Evolutionary conservation across 2,113 vertebrate species (phyloP), one percentile per base, ranked within the genome.

Genomic region (Onychostruthus taczanowskii): DNA sequence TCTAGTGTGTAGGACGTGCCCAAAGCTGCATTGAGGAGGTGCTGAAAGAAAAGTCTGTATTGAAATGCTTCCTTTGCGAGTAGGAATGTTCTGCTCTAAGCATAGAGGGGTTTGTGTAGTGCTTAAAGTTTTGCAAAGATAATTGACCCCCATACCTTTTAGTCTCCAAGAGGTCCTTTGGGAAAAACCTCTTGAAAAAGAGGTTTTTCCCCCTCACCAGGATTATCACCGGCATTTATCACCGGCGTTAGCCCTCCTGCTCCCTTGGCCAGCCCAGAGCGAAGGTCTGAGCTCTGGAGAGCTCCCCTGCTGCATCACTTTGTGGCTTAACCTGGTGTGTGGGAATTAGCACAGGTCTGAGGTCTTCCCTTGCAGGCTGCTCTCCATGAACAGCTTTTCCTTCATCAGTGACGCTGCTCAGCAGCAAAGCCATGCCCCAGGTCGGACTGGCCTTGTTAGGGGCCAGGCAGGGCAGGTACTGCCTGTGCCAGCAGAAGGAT

Each of bases 381-480:
- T 49, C 44, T 69, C 8, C 39, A 8, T 18, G 31, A 17, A 2
- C 31, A 70, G n/a, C 28, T 66, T 55, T 50, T 44, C 41, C 61
- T 75, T 66, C 18, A 0, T 13, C 5, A 49, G 52, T 24, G 3
- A 37, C 23, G 2, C n/a, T 31, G 10, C 30, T 62, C 12, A 13
- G 41, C 46, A 37, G 59, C 62, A 52, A 24, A 16, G 16, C 1
- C 6, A 12, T 2, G 7, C 17, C n/a, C 1, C 11, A 3, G 41
- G 22, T 33, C 0, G 0, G 33, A 20, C 24, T 50, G 8, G 26
- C 26, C 3, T 1, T 16, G 7, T 14, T 3, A 19, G 15, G 1
- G 13, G 33, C 53, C 22, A 4, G 1, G 4, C 22, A 7, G 55
- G 58, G 59, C 31, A 22, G 39, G 21, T 22, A 3, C 30, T 41